These are phyloP conservation scores for Apogon hyalosoma DNA, from an alignment of 2,797 vertebrate species.

Conservation along the genomic window DNA sequence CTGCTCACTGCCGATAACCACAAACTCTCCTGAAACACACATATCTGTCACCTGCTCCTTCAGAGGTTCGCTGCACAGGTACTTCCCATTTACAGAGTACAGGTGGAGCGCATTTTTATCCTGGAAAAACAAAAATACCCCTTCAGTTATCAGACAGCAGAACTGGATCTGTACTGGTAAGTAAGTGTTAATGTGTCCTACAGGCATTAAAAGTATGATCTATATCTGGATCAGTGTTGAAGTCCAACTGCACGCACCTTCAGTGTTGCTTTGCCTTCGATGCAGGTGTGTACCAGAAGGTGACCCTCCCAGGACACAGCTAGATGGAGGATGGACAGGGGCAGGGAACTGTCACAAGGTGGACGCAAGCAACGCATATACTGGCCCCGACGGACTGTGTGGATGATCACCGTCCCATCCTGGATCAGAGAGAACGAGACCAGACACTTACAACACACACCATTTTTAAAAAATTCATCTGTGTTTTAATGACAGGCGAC, in stretches of 20 bases:
- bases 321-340: constrained; percentile 89
- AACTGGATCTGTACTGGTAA: not conserved
- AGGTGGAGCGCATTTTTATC: constrained; percentile 95
- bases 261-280: constrained; percentile 92
- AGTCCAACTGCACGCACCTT: constrained; percentile 84
- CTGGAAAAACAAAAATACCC: constrained; percentile 68
- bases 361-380: constrained; percentile 92
- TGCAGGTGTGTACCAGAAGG: constrained; percentile 91
- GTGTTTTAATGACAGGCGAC: too few relatives aligned
- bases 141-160: not conserved
- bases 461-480: not conserved
- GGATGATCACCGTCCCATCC: constrained; percentile 95
- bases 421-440: constrained; percentile 48
- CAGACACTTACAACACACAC: constrained; percentile 14
- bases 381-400: constrained; percentile 91
- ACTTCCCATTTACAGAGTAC: constrained; percentile 95
- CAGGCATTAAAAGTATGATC: too few relatives aligned
- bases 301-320: constrained; percentile 96
- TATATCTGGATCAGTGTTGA: not conserved
- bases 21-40: constrained; percentile 91
- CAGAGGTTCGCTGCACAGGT: constrained; percentile 89
- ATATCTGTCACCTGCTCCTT: constrained; percentile 95
- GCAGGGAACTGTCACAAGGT: constrained; percentile 91
- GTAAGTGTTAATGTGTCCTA: not conserved
- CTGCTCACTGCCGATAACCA: constrained; percentile 92